Conservation (phyloP, 2,888 invertebrate species). For the Mongoloraphidia duomilia region DNA sequence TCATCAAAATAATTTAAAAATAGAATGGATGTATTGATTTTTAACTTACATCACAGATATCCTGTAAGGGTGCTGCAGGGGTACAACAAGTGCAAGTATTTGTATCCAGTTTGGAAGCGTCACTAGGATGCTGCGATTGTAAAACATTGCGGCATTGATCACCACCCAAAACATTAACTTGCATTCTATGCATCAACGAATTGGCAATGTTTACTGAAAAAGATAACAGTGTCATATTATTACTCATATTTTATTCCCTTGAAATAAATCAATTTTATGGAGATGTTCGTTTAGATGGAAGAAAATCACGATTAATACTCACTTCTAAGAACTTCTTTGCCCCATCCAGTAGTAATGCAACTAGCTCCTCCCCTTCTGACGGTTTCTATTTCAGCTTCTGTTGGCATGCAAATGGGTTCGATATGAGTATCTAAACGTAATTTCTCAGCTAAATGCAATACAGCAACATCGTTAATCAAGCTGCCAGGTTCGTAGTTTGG, state of each 20-base stretch:
- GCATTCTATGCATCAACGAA: conserved; percentile 59
- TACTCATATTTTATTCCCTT: neutral
- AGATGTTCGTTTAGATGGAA: neutral
- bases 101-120: conserved; percentile 41
- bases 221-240: conserved; percentile 6
- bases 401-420: conserved; percentile 55
- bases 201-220: conserved; percentile 56
- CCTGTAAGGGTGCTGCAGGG: conserved; percentile 43
- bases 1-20: neutral
- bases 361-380: conserved; percentile 30
- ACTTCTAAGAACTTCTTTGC: conserved; percentile 65
- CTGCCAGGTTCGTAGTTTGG: conserved; percentile 49
- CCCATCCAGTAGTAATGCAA: conserved; percentile 74
- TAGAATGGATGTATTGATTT: neutral
- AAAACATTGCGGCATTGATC: conserved; percentile 46
- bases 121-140: conserved; percentile 37
- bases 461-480: conserved; percentile 52
- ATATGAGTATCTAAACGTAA: conserved; percentile 53
- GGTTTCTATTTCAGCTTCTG: conserved; percentile 41
- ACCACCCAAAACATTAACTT: conserved; percentile 47
- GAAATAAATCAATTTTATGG: neutral
- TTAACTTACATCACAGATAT: conserved; percentile 57
- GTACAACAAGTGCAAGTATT: conserved; percentile 56
- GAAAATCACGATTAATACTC: conserved; percentile 21
- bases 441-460: conserved; percentile 50